phyloP scores from a whole-genome alignment of 1,140 invertebrate species.

The Neoseiulus cucumeris region DNA sequence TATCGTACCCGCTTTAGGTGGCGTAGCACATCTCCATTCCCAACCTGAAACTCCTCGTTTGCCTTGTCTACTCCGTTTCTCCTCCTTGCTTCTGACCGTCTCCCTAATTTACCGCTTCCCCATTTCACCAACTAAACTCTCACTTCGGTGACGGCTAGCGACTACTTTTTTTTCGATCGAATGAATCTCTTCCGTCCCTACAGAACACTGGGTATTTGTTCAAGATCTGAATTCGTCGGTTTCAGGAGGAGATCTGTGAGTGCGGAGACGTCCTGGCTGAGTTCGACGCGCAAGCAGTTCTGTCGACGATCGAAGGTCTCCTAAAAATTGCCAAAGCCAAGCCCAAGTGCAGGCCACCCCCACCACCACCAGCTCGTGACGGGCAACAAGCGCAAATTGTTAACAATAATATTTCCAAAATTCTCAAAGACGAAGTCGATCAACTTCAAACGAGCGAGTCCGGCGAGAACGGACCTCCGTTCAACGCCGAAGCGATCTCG shows the following conservation, averaged over 20 bases:
- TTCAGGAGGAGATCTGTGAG: constrained; percentile 1
- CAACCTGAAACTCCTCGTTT: no score
- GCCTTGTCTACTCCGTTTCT: no score
- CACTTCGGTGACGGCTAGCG: no score
- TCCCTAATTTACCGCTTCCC: no score
- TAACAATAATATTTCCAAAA: not conserved
- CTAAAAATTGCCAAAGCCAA: not conserved
- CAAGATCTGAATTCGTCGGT: not conserved
- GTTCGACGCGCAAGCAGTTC: not conserved
- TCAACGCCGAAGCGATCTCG: not conserved
- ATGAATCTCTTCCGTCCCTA: no score
- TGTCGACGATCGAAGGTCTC: not conserved
- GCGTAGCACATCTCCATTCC: no score
- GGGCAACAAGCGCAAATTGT: not conserved
- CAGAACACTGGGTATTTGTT: no score
- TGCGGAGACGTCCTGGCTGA: not conserved
- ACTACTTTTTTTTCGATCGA: no score
- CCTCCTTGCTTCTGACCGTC: no score
- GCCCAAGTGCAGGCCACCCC: not conserved
- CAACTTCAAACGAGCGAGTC: not conserved
- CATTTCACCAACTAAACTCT: no score
- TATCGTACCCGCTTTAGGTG: no score
- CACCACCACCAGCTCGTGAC: not conserved
- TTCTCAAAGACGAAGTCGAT: not conserved
- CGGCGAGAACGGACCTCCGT: not conserved